A percentile compares a stretch with the other conserved stretches of the same genome.
Conservation (phyloP, 2,797 vertebrate genomes). For the Channallabes apus region DNA sequence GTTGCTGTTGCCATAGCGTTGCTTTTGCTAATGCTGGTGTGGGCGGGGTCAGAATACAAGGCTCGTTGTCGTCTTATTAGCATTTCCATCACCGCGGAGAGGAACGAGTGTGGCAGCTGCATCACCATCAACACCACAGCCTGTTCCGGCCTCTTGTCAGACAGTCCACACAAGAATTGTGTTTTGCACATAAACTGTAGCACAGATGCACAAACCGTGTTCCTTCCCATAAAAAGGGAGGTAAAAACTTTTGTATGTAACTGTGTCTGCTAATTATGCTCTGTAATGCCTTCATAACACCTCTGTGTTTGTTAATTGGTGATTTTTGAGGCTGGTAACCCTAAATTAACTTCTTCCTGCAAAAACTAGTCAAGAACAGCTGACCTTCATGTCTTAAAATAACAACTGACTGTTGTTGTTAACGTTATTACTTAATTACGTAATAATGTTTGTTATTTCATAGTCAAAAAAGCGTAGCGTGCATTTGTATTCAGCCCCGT, state of each 20-base stretch:
- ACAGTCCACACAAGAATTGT: background rate
- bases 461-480: too few relatives aligned
- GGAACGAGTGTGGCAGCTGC: conserved; percentile 77
- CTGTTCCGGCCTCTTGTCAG: conserved; percentile 85
- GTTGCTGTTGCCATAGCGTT: conserved; percentile 78
- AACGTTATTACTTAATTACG: too few relatives aligned
- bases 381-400: too few relatives aligned
- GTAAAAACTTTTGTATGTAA: background rate
- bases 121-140: conserved; percentile 78
- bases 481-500: too few relatives aligned
- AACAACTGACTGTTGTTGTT: too few relatives aligned
- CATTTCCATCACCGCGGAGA: conserved; percentile 80
- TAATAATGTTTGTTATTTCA: too few relatives aligned
- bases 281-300: too few relatives aligned
- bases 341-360: too few relatives aligned
- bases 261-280: background rate
- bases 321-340: too few relatives aligned
- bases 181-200: background rate
- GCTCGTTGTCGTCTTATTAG: conserved; percentile 75
- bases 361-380: too few relatives aligned
- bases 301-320: too few relatives aligned
- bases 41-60: conserved; percentile 69
- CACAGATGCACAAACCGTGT: too few relatives aligned
- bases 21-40: conserved; percentile 73
- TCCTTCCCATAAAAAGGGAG: background rate